phyloP scores from a whole-genome alignment of 2,797 vertebrate species.

The Morelia viridis region DNA sequence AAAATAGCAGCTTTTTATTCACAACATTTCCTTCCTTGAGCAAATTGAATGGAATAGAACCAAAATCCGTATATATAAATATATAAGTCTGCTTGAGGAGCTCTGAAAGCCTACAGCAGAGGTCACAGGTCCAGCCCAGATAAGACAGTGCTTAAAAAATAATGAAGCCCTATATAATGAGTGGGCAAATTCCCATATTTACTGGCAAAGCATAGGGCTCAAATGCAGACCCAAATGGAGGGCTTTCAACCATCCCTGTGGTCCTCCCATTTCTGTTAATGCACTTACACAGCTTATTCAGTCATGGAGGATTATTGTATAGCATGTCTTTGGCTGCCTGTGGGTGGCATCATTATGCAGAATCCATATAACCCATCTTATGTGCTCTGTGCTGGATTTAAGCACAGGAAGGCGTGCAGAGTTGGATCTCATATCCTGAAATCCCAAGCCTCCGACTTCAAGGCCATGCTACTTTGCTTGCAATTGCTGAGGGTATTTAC shows the following conservation, averaged over 20 bases:
- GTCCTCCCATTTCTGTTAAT: neutral
- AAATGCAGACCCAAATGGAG: neutral
- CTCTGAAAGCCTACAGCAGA: neutral
- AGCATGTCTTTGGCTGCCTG: conserved; percentile 17
- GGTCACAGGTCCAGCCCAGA: neutral
- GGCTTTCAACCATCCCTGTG: conserved; percentile 38
- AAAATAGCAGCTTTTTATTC: neutral
- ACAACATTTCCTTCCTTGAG: neutral
- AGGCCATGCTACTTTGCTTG: neutral
- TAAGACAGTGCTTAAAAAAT: conserved; percentile 1
- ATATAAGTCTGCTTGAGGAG: neutral
- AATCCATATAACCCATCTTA: neutral
- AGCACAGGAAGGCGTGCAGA: conserved; percentile 9
- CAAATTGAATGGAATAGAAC: neutral
- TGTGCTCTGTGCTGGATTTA: neutral
- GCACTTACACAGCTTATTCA: neutral
- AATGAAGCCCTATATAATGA: neutral
- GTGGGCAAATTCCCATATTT: conserved; percentile 5
- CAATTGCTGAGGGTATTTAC: neutral
- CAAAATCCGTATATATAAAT: neutral
- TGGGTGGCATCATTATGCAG: conserved; percentile 30
- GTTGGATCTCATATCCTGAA: neutral
- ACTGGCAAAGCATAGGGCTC: neutral
- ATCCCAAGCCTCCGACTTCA: neutral
- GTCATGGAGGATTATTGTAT: conserved; percentile 34